phyloP scores from a whole-genome alignment of 2,113 vertebrate genomes.

The Anser cygnoides region DNA sequence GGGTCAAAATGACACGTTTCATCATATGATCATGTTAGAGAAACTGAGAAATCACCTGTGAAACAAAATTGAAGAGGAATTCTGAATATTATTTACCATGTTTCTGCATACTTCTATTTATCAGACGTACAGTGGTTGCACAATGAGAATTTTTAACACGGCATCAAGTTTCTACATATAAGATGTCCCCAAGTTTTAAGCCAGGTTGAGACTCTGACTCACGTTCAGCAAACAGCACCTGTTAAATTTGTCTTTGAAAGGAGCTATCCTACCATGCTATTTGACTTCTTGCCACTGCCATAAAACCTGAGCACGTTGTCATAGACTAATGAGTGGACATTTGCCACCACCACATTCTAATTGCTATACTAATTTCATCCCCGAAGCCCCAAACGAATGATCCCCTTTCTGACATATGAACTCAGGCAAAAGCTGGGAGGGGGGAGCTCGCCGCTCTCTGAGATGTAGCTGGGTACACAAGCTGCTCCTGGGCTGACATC shows the following conservation, averaged over 20 bases:
- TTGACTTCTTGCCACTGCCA: conserved; percentile 3
- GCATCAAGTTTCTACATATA: not conserved
- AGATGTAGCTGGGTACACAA: conserved; percentile 23
- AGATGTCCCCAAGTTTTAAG: not conserved
- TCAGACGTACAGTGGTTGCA: not conserved
- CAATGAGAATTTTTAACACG: not conserved
- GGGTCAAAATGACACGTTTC: conserved; percentile 23
- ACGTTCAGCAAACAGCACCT: conserved; percentile 7
- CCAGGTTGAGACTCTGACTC: conserved; percentile 3
- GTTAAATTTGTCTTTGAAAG: conserved; percentile 49
- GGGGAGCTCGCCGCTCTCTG: not conserved
- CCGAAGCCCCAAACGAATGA: conserved; percentile 10
- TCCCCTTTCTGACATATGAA: not conserved
- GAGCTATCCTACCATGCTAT: conserved; percentile 8
- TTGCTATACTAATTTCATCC: conserved; percentile 5
- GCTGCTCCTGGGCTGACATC: conserved; percentile 32
- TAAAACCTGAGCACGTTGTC: not conserved
- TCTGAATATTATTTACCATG: not conserved
- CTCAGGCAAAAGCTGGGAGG: not conserved
- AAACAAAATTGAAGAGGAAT: conserved; percentile 19
- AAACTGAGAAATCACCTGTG: not conserved
- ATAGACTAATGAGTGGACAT: not conserved
- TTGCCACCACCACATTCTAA: conserved; percentile 32
- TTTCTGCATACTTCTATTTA: not conserved
- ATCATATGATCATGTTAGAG: not conserved